A percentile compares a stretch with the other conserved stretches of the same genome.
Evolutionary conservation across 2,797 vertebrate species (phyloP).

Genomic region (Centropyge bicolor): DNA sequence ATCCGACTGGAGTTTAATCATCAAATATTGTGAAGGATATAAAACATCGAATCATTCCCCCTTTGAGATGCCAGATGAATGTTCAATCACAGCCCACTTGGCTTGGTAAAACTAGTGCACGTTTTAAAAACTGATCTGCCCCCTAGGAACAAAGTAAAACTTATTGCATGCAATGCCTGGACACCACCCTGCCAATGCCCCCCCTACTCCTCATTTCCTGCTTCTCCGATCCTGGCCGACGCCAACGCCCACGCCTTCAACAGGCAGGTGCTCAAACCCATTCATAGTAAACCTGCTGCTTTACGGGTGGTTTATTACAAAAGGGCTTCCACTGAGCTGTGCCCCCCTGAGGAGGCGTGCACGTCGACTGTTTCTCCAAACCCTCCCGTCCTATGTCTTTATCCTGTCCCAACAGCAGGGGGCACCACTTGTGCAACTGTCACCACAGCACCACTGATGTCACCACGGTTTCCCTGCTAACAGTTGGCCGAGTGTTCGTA

Average conservation of each 20-base stretch:
- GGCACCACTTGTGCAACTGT: constrained; percentile 31
- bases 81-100: constrained; percentile 43
- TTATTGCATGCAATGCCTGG: constrained; percentile 78
- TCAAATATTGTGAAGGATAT: constrained; percentile 33
- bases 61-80: constrained; percentile 45
- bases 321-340: constrained; percentile 82
- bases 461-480: constrained; percentile 3
- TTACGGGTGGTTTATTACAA: constrained; percentile 90
- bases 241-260: constrained; percentile 79
- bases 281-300: constrained; percentile 90
- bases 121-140: constrained; percentile 46
- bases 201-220: background rate
- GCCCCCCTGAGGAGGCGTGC: constrained; percentile 82
- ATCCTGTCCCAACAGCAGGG: constrained; percentile 33
- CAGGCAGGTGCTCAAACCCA: constrained; percentile 88
- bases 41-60: constrained; percentile 27
- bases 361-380: constrained; percentile 46
- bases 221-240: constrained; percentile 10
- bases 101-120: constrained; percentile 67
- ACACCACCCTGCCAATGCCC: constrained; percentile 40
- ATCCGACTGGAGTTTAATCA: constrained; percentile 40
- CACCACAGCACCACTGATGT: background rate
- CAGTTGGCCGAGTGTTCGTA: constrained; percentile 28
- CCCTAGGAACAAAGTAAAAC: constrained; percentile 43
- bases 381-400: constrained; percentile 9